These are phyloP conservation scores for Gobio gobio DNA, from an alignment of 2,113 vertebrate species.

Conservation along the genomic window DNA sequence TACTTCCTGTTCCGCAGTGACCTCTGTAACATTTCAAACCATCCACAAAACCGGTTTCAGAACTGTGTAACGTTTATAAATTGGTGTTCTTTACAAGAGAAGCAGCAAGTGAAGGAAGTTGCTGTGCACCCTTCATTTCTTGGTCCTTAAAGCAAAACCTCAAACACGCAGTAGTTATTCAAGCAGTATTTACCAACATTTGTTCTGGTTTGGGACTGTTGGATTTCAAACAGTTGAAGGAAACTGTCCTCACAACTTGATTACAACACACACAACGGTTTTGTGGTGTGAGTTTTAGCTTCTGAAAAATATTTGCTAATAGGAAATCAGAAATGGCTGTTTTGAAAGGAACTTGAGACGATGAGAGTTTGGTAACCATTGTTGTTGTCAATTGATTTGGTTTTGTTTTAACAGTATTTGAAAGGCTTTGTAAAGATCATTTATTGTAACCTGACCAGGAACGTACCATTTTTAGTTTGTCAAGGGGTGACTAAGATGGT, in stretches of 20 bases:
- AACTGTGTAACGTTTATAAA: background rate
- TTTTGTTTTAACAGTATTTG: background rate
- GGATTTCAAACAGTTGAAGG: conserved; percentile 44
- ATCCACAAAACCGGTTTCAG: background rate
- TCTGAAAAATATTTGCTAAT: conserved; percentile 56
- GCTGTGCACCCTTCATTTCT: background rate
- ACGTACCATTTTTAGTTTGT: background rate
- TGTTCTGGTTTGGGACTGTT: conserved; percentile 28
- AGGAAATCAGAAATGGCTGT: conserved; percentile 30
- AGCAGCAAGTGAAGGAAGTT: conserved; percentile 25
- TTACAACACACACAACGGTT: conserved; percentile 57
- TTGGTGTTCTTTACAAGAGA: background rate
- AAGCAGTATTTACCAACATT: conserved; percentile 10
- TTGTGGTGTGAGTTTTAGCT: conserved; percentile 51
- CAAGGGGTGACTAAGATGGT: background rate
- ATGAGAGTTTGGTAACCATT: conserved; percentile 23
- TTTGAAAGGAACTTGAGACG: background rate
- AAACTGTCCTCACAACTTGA: conserved; percentile 51
- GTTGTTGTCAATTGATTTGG: background rate
- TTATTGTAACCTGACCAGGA: background rate
- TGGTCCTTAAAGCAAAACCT: background rate
- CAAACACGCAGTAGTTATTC: background rate
- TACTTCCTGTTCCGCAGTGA: background rate
- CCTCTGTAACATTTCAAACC: background rate
- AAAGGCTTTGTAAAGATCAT: background rate